Evolutionary conservation across 2,888 invertebrate genomes (phyloP).

Genomic region (Leucoptera coffeella): DNA sequence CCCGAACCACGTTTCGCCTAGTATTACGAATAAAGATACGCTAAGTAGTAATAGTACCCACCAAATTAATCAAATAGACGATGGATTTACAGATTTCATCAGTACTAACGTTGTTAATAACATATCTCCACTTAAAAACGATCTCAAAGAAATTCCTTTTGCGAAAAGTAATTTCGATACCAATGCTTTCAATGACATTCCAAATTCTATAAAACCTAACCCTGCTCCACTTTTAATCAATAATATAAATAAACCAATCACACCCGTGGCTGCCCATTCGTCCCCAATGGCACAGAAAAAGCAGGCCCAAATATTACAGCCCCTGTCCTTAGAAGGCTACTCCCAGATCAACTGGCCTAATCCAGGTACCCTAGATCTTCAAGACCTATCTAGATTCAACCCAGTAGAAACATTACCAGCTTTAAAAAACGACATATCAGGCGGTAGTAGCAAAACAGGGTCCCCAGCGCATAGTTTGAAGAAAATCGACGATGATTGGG

Average conservation of each 20-base stretch:
- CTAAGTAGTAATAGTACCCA: not conserved
- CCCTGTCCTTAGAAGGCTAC: slow-evolving; percentile 38
- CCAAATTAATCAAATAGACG: not conserved
- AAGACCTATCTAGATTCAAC: slow-evolving; percentile 42
- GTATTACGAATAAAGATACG: not conserved
- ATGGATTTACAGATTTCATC: not conserved
- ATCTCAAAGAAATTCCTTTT: not conserved
- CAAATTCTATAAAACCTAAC: too few species aligned
- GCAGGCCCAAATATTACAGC: slow-evolving; percentile 38
- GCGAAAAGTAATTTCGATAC: too few species aligned
- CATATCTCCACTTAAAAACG: not conserved
- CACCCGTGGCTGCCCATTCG: not conserved
- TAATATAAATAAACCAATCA: not conserved
- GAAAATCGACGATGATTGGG: slow-evolving; percentile 47
- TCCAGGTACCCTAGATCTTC: slow-evolving; percentile 45
- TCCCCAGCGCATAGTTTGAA: slow-evolving; percentile 26
- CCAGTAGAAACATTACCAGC: slow-evolving; percentile 41
- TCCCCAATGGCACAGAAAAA: slow-evolving; percentile 6
- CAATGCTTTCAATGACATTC: not conserved
- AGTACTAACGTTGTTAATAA: not conserved
- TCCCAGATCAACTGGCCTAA: slow-evolving; percentile 60
- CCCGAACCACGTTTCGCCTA: slow-evolving; percentile 11
- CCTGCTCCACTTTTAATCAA: not conserved
- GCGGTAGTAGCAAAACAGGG: slow-evolving; percentile 20
- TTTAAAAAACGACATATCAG: slow-evolving; percentile 24